Evolutionary conservation across 1,140 invertebrate species (phyloP), one percentile per base, ranked within the genome.

Genomic region (Coptotermes formosanus): DNA sequence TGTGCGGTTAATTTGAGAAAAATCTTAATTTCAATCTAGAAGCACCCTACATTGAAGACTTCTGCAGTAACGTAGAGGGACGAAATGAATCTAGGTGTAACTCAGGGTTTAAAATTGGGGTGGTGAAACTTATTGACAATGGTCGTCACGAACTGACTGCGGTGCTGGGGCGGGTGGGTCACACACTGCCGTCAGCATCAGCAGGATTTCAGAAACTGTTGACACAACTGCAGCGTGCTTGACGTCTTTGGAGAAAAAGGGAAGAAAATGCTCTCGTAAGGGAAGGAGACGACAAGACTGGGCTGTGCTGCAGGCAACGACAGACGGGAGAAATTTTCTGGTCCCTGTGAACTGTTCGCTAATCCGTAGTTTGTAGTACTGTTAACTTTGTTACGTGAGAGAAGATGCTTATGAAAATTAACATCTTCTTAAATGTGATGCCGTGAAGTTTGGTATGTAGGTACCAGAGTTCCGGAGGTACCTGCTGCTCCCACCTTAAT

Each of bases 131-230:
- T 69, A 69, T 69, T 69, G 64, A n/a, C 64, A 69, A 69, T 69
- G 64, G 64, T 12, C n/a, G 64, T 69, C 64, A 69, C 64, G 64
- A 69, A 69, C 64, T 69, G 64, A 69, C 64, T 69, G 64, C 64
- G 64, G 64, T 69, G n/a, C 7, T 69, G 64, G 64, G 25, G 64
- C n/a, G 64, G 25, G 64, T n/a, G 64, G 25, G 64, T n/a, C 25
- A n/a, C 21, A 21, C 64, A 7, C n/a, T 69, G 4, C 7, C 14
- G 7, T 3, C 64, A 69, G 6, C 64, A 69, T 21, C 64, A n/a
- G 64, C 19, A 69, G 19, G 59, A n/a, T 69, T 69, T 69, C 64
- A n/a, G 64, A 69, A 69, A 69, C 64, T 69, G 64, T 69, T 69
- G 64, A 69, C 64, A n/a, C 64, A 8, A 69, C 25, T 69, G 3